Conservation (phyloP, 2,113 vertebrate genomes). For the Podocnemis expansa region DNA sequence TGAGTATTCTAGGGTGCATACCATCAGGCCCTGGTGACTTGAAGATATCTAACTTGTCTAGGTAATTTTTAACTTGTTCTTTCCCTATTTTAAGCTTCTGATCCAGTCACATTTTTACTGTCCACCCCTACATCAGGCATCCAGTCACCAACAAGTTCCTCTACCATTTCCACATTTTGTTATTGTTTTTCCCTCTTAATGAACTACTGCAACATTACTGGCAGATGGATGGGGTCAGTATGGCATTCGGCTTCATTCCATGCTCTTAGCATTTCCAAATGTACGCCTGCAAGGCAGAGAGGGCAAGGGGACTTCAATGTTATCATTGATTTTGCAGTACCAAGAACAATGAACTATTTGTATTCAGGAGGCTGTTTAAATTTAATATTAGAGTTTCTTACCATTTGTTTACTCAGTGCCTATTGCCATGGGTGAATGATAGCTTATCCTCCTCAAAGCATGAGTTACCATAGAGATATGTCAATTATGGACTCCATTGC, state of each 20-base stretch:
- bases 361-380: neutral
- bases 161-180: too few species aligned
- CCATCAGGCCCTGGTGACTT: too few species aligned
- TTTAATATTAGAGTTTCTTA: neutral
- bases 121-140: too few species aligned
- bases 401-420: neutral
- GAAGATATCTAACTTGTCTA: too few species aligned
- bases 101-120: too few species aligned
- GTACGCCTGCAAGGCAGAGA: neutral
- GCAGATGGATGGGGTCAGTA: slow-evolving; percentile 5
- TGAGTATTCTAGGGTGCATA: too few species aligned
- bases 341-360: neutral
- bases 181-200: too few species aligned
- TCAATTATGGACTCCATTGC: fast-evolving
- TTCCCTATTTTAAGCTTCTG: too few species aligned
- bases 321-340: neutral
- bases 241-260: slow-evolving; percentile 41
- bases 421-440: neutral
- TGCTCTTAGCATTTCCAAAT: neutral
- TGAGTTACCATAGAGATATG: neutral
- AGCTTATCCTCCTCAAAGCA: neutral
- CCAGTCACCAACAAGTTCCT: too few species aligned
- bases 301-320: neutral
- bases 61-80: too few species aligned
- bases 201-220: slow-evolving; percentile 25